phyloP scores from a whole-genome alignment of 53 echinoderm and acorn worm species.

The Arbacia lixula region DNA sequence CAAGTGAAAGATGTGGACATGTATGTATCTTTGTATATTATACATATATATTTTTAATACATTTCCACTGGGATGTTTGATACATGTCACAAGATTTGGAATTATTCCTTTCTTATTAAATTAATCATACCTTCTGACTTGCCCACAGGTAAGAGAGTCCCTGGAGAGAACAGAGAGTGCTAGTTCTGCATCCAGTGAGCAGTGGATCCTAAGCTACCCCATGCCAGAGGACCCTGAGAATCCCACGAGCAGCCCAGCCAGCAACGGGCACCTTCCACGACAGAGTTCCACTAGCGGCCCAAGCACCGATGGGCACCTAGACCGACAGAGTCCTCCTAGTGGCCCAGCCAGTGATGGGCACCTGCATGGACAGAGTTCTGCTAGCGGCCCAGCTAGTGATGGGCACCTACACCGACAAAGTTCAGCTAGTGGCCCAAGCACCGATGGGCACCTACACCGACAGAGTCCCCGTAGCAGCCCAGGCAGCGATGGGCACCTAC shows the following conservation, averaged over 20 bases:
- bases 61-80: too few relatives aligned
- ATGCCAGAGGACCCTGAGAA: constrained; percentile 37
- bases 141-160: constrained; percentile 72
- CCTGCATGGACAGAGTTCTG: constrained; percentile 8
- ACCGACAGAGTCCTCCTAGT: constrained; percentile 11
- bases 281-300: not conserved
- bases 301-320: not conserved
- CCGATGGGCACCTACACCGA: not conserved
- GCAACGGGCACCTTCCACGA: not conserved
- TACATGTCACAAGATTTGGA: too few relatives aligned
- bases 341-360: not conserved
- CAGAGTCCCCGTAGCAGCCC: constrained; percentile 18
- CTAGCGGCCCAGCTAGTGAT: not conserved
- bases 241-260: not conserved
- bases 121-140: not conserved
- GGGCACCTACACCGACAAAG: not conserved
- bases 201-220: constrained; percentile 82
- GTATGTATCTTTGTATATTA: too few relatives aligned
- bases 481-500: not conserved
- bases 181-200: constrained; percentile 81
- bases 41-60: too few relatives aligned
- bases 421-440: not conserved
- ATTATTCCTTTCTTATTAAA: too few relatives aligned
- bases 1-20: too few relatives aligned
- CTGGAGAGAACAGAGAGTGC: constrained; percentile 74